These are phyloP conservation scores for Aphelinus certus DNA, from an alignment of 1,140 invertebrate genomes.

Conservation along the genomic window DNA sequence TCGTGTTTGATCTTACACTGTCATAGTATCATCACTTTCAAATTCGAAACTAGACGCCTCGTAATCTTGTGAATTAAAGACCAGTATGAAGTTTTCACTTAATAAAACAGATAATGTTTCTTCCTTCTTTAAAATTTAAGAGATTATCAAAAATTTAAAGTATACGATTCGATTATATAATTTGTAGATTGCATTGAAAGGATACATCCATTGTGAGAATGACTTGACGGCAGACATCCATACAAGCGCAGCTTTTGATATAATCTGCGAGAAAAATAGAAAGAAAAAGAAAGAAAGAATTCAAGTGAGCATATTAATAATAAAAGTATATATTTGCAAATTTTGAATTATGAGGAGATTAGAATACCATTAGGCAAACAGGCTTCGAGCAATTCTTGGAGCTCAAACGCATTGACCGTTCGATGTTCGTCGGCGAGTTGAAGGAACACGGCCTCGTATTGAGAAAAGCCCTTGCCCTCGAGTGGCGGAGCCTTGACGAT, in stretches of 20 bases:
- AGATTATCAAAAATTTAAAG: not conserved
- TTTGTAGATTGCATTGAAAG: conserved; percentile 12
- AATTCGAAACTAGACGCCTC: too few relatives aligned
- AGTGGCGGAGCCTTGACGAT: conserved; percentile 78
- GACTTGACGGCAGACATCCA: conserved; percentile 91
- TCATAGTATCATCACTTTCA: too few relatives aligned
- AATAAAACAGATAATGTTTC: not conserved
- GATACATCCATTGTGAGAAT: conserved; percentile 87
- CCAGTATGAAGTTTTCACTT: not conserved
- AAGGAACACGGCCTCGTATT: conserved; percentile 90
- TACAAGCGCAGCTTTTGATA: conserved; percentile 91
- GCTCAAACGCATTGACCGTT: conserved; percentile 90
- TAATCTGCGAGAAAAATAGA: conserved; percentile 73
- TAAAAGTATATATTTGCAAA: conserved; percentile 15
- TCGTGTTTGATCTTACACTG: too few relatives aligned
- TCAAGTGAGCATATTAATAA: conserved; percentile 11
- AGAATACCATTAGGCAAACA: conserved; percentile 85
- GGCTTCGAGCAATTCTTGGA: conserved; percentile 90
- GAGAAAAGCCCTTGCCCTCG: conserved; percentile 80
- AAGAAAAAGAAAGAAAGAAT: conserved; percentile 7
- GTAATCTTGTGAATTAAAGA: conserved; percentile 22
- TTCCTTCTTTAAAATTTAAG: not conserved
- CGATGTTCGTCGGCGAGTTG: conserved; percentile 88
- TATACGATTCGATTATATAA: not conserved
- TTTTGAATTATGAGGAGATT: not conserved